Base-by-base conservation (phyloP, 2,797 vertebrate genomes). In the Centroberyx gerrardi region DNA sequence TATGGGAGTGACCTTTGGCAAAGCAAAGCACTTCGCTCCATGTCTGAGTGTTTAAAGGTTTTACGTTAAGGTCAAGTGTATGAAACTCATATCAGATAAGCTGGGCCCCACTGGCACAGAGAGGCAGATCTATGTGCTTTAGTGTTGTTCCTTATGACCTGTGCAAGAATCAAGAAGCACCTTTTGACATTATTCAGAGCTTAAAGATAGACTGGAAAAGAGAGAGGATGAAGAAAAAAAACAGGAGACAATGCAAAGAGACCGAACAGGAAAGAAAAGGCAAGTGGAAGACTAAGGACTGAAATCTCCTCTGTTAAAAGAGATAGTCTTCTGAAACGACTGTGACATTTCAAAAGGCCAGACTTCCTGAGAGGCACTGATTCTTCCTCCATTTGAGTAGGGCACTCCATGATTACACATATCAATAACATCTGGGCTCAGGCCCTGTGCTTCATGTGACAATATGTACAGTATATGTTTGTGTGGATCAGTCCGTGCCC, bases 311-410 rank as follows among this genome's bases (percentile, higher is more conserved):
- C 67, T 80, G 88, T 85, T 77, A 85, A 89, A 87, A 76, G 10
- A 55, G 84, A 91, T 80, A 59, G 87, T 83, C 82, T 63, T 83
- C 82, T 90, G 77, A 91, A 91, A 91, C 18, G 79, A 78, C 86
- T 85, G 86, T 93, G 91, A 91, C 92, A 93, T 94, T 93, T 94
- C 76, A 91, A 94, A 93, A 93, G 87, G 90, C 90, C 92, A 93
- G 88, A 90, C 84, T 90, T 92, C 90, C 90, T 87, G 88, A 93
- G 80, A 92, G 88, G 84, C 88, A 86, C 33, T 48, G 83, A 90
- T 84, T 88, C 85, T 90, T 86, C 78, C 78, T 86, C 87, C 80
- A 92, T 92, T 91, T 89, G 80, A 77, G 76, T 33, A 73, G 81
- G 78, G 60, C 72, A 78, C 61, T 86, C 69, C 77, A 87, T 86